Base-by-base conservation (phyloP, 2,888 invertebrate genomes). In the Stenotaenia linearis region DNA sequence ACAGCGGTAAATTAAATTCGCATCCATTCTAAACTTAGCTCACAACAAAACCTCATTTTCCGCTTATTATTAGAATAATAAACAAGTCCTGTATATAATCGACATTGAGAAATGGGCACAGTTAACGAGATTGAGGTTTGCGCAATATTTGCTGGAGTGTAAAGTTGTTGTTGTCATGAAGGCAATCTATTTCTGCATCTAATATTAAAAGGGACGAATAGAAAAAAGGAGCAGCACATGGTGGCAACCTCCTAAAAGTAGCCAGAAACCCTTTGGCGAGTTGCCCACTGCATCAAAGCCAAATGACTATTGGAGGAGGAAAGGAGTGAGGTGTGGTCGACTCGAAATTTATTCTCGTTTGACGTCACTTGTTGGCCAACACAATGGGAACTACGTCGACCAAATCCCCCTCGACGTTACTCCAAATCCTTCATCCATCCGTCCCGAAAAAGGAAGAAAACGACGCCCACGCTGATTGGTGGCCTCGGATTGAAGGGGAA, bases 161-260 rank as follows among this genome's bases (percentile, higher is more conserved):
- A 61, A 61, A 61, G 3, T 61, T 25, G 25, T 61, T 61, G 61
- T 61, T 61, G 61, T 61, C 61, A 61, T 25, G 61, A 61, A 61
- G 61, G 28, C 61, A 61, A 61, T 61, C 61, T 61, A 61, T 61
- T 61, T 61, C 61, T 21, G 61, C 61, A 61, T 61, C 61, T 61
- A 61, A 61, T 61, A 61, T 61, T 61, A 61, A 61, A 61, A 61
- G 61, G 61, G 61, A 61, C 23, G 28, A 61, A 61, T 25, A 61
- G 28, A 61, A 61, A 61, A 61, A 61, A 56, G 61, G 9, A 61
- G 12, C 61, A 61, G 23, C 61, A 61, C 61, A 61, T 61, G 61
- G 61, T 61, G 61, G 61, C 61, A 61, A 61, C 61, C 61, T 61
- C 61, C 61, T 61, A 61, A 61, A 61, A 61, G 61, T 61, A 61